Conservation (phyloP, 2,113 vertebrate genomes). For the Catharus fuscescens region DNA sequence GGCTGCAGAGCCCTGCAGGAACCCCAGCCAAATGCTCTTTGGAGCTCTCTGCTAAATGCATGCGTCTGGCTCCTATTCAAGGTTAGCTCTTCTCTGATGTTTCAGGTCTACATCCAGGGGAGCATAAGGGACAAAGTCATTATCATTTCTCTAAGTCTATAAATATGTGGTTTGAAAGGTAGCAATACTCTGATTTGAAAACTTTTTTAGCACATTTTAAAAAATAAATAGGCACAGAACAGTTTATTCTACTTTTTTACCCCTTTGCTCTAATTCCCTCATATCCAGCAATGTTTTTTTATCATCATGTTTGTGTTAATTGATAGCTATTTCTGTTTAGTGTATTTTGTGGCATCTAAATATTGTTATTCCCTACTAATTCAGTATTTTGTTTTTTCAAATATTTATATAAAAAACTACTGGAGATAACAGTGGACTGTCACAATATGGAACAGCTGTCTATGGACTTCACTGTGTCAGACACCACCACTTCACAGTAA, state of each 20-base stretch:
- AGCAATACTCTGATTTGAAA: neutral
- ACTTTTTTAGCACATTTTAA: neutral
- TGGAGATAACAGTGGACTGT: neutral
- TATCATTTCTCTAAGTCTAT: neutral
- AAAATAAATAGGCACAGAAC: neutral
- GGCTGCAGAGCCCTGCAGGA: neutral
- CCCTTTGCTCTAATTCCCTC: neutral
- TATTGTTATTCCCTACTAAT: neutral
- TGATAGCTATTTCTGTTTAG: neutral
- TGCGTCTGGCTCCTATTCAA: neutral
- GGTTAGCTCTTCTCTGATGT: neutral
- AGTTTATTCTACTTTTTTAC: neutral
- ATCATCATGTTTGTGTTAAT: neutral
- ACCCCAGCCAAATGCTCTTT: neutral
- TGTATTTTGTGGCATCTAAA: neutral
- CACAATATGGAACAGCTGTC: neutral
- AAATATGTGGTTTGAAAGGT: neutral
- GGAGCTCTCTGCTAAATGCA: neutral
- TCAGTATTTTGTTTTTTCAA: neutral
- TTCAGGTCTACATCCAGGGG: neutral
- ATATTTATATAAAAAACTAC: neutral
- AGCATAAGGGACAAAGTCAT: neutral
- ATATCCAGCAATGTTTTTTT: neutral
- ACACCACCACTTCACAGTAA: neutral
- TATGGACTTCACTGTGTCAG: neutral